phyloP scores from a whole-genome alignment of 2,113 vertebrate species.

The Phaetusa simplex region DNA sequence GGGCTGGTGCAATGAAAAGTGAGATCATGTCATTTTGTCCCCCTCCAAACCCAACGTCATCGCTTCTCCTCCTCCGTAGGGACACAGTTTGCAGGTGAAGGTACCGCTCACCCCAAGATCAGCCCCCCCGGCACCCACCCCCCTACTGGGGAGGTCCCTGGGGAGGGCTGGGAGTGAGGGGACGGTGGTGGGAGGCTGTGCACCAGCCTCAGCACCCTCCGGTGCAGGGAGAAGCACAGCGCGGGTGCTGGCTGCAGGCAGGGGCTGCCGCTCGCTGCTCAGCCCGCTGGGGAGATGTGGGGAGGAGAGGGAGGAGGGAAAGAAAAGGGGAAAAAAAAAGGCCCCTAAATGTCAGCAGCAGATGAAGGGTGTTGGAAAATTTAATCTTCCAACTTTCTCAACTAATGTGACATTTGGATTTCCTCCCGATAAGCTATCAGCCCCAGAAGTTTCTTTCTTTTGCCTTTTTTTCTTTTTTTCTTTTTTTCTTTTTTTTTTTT shows the following conservation, averaged over 20 bases:
- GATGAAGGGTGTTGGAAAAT: constrained; percentile 80
- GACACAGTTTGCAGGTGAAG: not conserved
- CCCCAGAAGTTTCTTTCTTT: constrained; percentile 70
- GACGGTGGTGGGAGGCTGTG: fast-evolving
- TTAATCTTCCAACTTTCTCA: constrained; percentile 81
- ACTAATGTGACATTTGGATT: constrained; percentile 85
- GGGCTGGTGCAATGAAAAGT: not conserved
- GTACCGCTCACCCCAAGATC: not conserved
- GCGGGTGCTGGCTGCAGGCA: fast-evolving
- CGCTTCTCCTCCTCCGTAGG: not conserved
- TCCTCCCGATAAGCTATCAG: constrained; percentile 80
- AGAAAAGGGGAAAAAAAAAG: not conserved
- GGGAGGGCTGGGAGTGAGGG: not conserved
- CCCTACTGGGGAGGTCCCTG: not conserved
- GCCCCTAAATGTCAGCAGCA: constrained; percentile 80
- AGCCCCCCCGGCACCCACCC: not conserved
- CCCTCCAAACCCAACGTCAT: not conserved
- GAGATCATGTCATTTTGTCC: not conserved
- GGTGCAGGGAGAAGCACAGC: not conserved
- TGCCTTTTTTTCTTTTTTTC: constrained; percentile 59
- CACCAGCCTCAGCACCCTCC: not conserved
- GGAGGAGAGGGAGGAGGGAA: not conserved
- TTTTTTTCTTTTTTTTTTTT: not conserved
- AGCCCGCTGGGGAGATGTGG: not conserved
- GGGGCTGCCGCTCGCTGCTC: not conserved